Conservation (phyloP, 2,888 invertebrate genomes). For the Eupithecia centaureata region DNA sequence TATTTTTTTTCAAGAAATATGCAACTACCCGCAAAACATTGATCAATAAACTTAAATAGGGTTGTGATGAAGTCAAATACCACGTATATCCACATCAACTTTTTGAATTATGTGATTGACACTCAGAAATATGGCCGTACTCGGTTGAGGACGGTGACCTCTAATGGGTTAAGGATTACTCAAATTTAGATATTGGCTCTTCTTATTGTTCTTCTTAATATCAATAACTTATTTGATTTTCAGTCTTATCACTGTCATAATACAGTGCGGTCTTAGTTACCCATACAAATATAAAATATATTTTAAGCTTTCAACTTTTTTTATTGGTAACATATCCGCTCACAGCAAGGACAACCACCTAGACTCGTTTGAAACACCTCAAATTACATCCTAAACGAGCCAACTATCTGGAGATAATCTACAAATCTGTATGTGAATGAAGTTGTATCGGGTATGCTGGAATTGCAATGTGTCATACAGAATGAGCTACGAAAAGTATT, state of each 20-base stretch:
- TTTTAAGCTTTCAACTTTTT: constrained; percentile 16
- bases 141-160: no score
- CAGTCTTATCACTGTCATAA: neutral
- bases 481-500: constrained; percentile 20
- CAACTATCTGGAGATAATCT: constrained; percentile 38
- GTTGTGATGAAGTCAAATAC: no score
- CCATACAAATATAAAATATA: neutral
- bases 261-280: neutral
- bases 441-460: constrained; percentile 39
- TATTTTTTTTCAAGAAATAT: no score
- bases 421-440: constrained; percentile 41
- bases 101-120: no score
- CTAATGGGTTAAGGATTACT: no score
- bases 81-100: no score
- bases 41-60: no score
- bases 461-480: constrained; percentile 44
- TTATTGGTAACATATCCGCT: constrained; percentile 35
- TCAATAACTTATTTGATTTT: neutral
- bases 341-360: constrained; percentile 36
- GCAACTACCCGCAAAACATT: no score
- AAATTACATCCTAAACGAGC: constrained; percentile 36
- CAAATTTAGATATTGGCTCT: neutral
- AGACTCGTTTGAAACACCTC: constrained; percentile 28
- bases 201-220: neutral
- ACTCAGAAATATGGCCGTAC: no score